phyloP scores from a whole-genome alignment of 2,797 vertebrate species.

The Macropus fuliginosus region DNA sequence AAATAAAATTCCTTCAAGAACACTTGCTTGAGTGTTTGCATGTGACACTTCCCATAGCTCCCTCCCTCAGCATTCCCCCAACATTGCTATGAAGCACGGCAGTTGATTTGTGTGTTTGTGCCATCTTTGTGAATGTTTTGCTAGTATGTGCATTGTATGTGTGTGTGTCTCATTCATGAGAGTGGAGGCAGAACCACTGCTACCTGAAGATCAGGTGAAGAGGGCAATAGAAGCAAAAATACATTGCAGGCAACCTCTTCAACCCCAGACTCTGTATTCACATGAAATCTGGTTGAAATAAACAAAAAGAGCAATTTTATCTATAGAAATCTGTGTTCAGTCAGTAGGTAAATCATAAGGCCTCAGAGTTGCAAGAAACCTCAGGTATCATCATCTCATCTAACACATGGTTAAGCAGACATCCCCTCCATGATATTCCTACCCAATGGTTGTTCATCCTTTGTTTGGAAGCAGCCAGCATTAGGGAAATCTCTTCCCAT shows the following conservation, averaged over 20 bases:
- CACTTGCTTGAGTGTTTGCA: background rate
- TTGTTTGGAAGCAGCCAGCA: background rate
- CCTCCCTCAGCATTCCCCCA: background rate
- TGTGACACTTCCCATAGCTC: background rate
- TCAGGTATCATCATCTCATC: background rate
- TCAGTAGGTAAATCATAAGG: background rate
- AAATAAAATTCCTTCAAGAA: background rate
- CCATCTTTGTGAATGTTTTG: background rate
- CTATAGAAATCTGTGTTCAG: background rate
- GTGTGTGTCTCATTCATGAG: background rate
- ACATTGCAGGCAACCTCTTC: background rate
- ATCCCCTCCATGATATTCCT: background rate
- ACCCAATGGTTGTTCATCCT: background rate
- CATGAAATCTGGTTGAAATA: background rate
- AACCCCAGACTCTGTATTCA: background rate
- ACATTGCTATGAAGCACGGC: background rate
- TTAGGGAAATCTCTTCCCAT: background rate
- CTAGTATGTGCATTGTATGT: background rate
- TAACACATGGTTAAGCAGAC: background rate
- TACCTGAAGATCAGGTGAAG: background rate
- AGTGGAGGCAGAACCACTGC: background rate
- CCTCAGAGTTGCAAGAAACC: background rate
- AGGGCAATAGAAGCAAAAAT: background rate
- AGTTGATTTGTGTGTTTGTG: background rate
- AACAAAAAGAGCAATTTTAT: background rate